phyloP scores from a whole-genome alignment of 1,140 invertebrate species.

The Thereuonema tuberculata region DNA sequence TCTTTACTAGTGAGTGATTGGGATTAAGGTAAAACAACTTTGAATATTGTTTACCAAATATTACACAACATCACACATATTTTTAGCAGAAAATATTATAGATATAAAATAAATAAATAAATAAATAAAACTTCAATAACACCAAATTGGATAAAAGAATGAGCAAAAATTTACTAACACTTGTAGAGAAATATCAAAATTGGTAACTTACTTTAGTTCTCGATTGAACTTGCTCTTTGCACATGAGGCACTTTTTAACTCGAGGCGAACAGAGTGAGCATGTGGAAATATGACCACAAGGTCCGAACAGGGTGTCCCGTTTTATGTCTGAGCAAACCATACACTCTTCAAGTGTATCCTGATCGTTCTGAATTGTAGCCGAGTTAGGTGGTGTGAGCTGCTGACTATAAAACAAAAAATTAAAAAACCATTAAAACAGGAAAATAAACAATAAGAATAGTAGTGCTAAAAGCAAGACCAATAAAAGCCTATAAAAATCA shows the following conservation, averaged over 20 bases:
- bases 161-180: constrained; percentile 11
- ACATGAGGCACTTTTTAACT: constrained; percentile 91
- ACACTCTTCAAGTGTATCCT: constrained; percentile 66
- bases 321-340: constrained; percentile 89
- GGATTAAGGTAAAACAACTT: too few species aligned
- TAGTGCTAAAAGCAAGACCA: too few species aligned
- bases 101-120: too few species aligned
- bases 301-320: constrained; percentile 71
- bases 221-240: constrained; percentile 62
- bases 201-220: constrained; percentile 48
- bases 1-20: too few species aligned
- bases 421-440: too few species aligned
- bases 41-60: too few species aligned
- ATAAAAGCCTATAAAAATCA: too few species aligned
- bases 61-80: too few species aligned
- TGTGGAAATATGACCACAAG: constrained; percentile 85
- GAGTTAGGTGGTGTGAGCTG: constrained; percentile 14
- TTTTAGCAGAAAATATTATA: too few species aligned
- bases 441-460: too few species aligned
- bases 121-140: too few species aligned
- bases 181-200: not conserved
- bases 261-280: constrained; percentile 79
- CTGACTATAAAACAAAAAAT: not conserved
- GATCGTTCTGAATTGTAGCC: constrained; percentile 14
- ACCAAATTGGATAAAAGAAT: too few species aligned